Evolutionary conservation across 2,113 vertebrate genomes (phyloP).

Genomic region (Dromas ardeola): DNA sequence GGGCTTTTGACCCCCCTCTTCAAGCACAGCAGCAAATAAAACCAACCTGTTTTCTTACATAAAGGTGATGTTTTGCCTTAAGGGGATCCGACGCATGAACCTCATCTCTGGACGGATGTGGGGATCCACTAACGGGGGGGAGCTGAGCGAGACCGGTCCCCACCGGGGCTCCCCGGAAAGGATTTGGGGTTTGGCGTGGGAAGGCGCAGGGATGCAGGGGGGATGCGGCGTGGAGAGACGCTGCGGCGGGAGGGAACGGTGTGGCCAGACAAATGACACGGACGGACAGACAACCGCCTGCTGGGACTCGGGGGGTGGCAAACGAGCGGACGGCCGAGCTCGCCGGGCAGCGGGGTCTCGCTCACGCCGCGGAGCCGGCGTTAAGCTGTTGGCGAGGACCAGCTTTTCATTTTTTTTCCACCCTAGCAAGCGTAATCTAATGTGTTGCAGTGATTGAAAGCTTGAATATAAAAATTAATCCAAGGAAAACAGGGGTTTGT

Average conservation of each 20-base stretch:
- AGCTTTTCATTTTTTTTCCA: fast-evolving
- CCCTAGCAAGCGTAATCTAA: not conserved
- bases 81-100: not conserved
- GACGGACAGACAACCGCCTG: not conserved
- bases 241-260: fast-evolving
- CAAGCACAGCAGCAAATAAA: fast-evolving
- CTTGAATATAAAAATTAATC: not conserved
- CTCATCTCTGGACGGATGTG: not conserved
- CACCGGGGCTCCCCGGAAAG: not conserved
- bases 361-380: fast-evolving
- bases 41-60: not conserved
- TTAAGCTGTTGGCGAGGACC: not conserved
- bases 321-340: not conserved
- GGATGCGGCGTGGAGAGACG: not conserved
- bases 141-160: not conserved
- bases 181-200: not conserved
- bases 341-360: not conserved
- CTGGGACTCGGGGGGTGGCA: fast-evolving
- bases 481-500: not conserved
- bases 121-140: too few species aligned
- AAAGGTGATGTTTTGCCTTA: not conserved
- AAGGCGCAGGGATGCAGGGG: not conserved
- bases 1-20: not conserved
- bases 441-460: not conserved
- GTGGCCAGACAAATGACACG: not conserved